Evolutionary conservation across 2,888 invertebrate species (phyloP).

Genomic region (Octodonta nipae): DNA sequence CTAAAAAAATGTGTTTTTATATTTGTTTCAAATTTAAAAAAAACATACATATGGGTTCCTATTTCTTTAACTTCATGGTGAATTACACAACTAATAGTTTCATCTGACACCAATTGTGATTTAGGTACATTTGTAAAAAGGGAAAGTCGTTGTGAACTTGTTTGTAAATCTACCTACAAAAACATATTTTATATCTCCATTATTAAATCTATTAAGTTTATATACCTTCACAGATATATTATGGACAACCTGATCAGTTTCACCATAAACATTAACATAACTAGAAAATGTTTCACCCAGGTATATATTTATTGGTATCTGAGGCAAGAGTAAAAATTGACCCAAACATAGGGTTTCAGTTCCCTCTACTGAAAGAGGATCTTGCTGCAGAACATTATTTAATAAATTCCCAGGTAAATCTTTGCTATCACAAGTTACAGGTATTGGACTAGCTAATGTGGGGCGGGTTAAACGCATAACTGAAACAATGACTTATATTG

Average conservation of each 20-base stretch:
- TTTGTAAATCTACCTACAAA: conserved; percentile 81
- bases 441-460: conserved; percentile 66
- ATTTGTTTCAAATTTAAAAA: neutral
- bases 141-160: conserved; percentile 74
- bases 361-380: conserved; percentile 69
- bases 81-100: conserved; percentile 87
- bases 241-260: conserved; percentile 69
- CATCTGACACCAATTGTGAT: conserved; percentile 54
- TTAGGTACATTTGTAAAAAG: conserved; percentile 56
- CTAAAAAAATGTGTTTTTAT: conserved; percentile 36
- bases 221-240: conserved; percentile 70
- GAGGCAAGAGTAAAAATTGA: conserved; percentile 83
- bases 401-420: conserved; percentile 74
- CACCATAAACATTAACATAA: conserved; percentile 93
- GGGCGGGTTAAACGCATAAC: conserved; percentile 94
- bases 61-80: conserved; percentile 99
- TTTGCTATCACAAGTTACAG: conserved; percentile 71
- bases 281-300: conserved; percentile 96
- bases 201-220: conserved; percentile 8
- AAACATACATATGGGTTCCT: conserved; percentile 82
- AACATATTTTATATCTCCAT: conserved; percentile 1
- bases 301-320: conserved; percentile 96
- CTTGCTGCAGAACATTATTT: conserved; percentile 63
- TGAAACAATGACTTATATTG: conserved; percentile 22
- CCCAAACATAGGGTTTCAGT: conserved; percentile 75